A percentile compares a stretch with the other conserved stretches of the same genome.
Conservation (phyloP, 2,113 vertebrate genomes). For the Crocuta crocuta region DNA sequence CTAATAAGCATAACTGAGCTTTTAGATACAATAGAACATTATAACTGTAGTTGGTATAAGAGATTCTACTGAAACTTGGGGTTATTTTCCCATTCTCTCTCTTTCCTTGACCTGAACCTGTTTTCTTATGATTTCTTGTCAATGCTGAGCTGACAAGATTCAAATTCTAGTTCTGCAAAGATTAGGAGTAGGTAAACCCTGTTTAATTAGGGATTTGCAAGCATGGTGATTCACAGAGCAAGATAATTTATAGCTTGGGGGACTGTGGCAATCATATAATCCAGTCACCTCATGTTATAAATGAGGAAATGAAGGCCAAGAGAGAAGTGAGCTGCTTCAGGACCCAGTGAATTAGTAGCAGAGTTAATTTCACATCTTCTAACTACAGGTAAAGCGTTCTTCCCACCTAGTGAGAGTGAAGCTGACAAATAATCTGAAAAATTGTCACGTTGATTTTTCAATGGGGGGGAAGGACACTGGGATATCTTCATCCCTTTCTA, state of each 20-base stretch:
- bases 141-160: background rate
- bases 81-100: background rate
- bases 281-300: background rate
- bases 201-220: background rate
- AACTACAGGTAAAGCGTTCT: background rate
- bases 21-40: background rate
- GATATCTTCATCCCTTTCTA: background rate
- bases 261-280: background rate
- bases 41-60: background rate
- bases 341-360: background rate
- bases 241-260: background rate
- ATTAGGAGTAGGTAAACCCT: background rate
- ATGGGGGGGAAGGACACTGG: background rate
- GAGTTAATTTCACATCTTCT: background rate
- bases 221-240: background rate
- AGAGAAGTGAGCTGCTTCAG: background rate
- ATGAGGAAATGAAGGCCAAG: background rate
- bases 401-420: background rate
- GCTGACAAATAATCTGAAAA: background rate
- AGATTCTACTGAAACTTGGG: background rate
- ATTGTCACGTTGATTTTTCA: background rate
- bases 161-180: background rate
- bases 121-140: background rate
- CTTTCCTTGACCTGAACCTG: background rate
- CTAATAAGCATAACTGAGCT: background rate